Base-by-base conservation (phyloP, 2,797 vertebrate species). In the Peromyscus melanophrys region DNA sequence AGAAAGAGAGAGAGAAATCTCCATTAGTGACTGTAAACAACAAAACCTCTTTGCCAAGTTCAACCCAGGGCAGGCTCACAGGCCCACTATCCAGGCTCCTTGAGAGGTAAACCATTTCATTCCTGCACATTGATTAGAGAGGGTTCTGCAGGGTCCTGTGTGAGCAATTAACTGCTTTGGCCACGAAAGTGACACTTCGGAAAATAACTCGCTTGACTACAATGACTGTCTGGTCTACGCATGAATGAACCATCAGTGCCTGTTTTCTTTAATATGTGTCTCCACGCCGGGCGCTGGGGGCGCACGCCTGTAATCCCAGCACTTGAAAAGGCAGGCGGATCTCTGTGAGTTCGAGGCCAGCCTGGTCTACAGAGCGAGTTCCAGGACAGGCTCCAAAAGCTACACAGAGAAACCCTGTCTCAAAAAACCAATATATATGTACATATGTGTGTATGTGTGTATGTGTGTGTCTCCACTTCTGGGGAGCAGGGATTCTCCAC, bases 251-350 rank as follows among this genome's bases (percentile, higher is more conserved):
- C 3, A 0, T 40, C 34, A 63, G 4, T 52, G 19, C 73, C 43
- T 13, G 1, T 92, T 82, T 91, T 49, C 55, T 96, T 95, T 37
- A 89, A 55, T 90, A 88, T 23, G 69, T 80, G 34, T 29, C 75
- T 86, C 67, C 34, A 52, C 13, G 52, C 13, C 14, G 13, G 52
- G 52, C 4, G 3, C 52, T 52, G 52, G 52, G 52, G 52, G 52
- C 0, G 2, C 52, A 52, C 4, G 13, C 52, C 52, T 52, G 14
- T 52, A 52, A 52, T 52, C 3, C 52, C 13, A 52, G 52, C 52
- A 14, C 52, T 52, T 52, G 52, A 52, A 52, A 52, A 52, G 52
- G 52, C 52, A 52, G 13, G 14, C 2, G 0, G 52, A 52, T 52
- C 52, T 49, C 49, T 49, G 49, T 49, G 49, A 49, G 49, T 49